Evolutionary conservation across 2,888 invertebrate genomes (phyloP).

Genomic region (Xiphydria camelus): DNA sequence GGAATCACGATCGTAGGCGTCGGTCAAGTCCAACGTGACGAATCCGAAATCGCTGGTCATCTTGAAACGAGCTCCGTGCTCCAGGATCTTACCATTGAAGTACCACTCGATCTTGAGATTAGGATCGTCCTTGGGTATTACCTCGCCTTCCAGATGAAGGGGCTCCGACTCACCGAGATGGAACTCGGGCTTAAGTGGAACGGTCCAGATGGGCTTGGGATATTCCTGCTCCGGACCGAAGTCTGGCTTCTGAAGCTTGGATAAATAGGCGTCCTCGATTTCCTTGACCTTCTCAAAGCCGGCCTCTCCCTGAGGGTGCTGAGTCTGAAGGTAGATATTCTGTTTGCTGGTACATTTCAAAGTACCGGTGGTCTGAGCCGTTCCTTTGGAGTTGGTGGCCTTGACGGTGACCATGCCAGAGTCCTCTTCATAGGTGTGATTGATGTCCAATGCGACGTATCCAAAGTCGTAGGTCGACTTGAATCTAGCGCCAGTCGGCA

Average conservation of each 20-base stretch:
- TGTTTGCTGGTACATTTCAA: slow-evolving; percentile 81
- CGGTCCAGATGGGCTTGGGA: slow-evolving; percentile 84
- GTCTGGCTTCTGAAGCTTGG: slow-evolving; percentile 71
- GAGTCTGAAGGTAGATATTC: slow-evolving; percentile 83
- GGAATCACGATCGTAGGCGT: slow-evolving; percentile 90
- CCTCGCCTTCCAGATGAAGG: slow-evolving; percentile 90
- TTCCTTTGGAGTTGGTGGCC: slow-evolving; percentile 85
- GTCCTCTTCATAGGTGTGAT: slow-evolving; percentile 86
- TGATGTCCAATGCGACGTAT: slow-evolving; percentile 88
- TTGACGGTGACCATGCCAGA: slow-evolving; percentile 90
- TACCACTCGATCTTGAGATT: slow-evolving; percentile 92
- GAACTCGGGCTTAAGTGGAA: slow-evolving; percentile 80
- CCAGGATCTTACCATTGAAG: slow-evolving; percentile 86
- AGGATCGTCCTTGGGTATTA: slow-evolving; percentile 92
- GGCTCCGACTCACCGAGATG: slow-evolving; percentile 80
- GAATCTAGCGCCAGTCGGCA: slow-evolving; percentile 87
- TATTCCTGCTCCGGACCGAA: slow-evolving; percentile 76
- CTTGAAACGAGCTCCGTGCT: slow-evolving; percentile 87
- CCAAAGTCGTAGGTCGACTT: slow-evolving; percentile 96
- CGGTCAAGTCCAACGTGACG: slow-evolving; percentile 89
- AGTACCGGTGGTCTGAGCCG: slow-evolving; percentile 88
- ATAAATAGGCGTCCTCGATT: slow-evolving; percentile 80
- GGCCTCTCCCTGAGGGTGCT: slow-evolving; percentile 91
- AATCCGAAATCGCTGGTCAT: slow-evolving; percentile 95
- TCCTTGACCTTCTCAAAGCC: slow-evolving; percentile 89